A percentile compares a stretch with the other conserved stretches of the same genome.
phyloP scores from a whole-genome alignment of 2,113 vertebrate species.

The Eudyptes chrysolophus region DNA sequence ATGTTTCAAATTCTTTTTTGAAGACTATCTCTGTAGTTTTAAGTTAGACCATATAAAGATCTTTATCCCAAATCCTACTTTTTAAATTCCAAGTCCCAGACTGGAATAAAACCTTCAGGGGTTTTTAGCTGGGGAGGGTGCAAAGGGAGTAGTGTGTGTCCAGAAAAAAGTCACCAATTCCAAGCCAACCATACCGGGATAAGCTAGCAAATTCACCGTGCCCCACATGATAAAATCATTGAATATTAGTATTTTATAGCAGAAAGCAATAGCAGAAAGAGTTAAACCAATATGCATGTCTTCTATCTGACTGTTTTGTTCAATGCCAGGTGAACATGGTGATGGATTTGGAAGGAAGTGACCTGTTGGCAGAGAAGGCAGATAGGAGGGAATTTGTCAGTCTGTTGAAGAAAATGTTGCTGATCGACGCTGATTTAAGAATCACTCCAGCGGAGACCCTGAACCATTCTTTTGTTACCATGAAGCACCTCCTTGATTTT shows the following conservation, averaged over 20 bases:
- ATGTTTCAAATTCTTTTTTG: background rate
- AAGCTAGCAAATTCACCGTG: rapidly evolving
- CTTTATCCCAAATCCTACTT: background rate
- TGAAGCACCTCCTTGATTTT: conserved; percentile 98
- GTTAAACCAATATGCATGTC: rapidly evolving
- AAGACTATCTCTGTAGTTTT: background rate
- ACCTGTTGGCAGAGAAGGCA: conserved; percentile 93
- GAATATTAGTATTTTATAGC: background rate
- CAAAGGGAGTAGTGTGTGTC: too few species aligned
- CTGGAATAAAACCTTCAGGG: background rate
- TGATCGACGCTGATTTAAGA: conserved; percentile 94
- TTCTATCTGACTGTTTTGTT: background rate
- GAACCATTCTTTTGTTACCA: conserved; percentile 94
- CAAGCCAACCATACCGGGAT: background rate
- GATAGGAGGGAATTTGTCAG: conserved; percentile 95
- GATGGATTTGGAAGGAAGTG: conserved; percentile 98
- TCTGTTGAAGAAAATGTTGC: conserved; percentile 97
- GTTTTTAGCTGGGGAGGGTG: background rate
- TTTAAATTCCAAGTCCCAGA: background rate
- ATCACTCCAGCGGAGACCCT: conserved; percentile 90
- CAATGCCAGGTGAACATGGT: conserved; percentile 93
- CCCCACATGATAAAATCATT: background rate
- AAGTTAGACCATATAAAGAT: background rate
- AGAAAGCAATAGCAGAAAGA: background rate
- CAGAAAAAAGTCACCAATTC: background rate